Evolutionary conservation across 2,113 vertebrate genomes (phyloP).

Genomic region (Aptenodytes forsteri): DNA sequence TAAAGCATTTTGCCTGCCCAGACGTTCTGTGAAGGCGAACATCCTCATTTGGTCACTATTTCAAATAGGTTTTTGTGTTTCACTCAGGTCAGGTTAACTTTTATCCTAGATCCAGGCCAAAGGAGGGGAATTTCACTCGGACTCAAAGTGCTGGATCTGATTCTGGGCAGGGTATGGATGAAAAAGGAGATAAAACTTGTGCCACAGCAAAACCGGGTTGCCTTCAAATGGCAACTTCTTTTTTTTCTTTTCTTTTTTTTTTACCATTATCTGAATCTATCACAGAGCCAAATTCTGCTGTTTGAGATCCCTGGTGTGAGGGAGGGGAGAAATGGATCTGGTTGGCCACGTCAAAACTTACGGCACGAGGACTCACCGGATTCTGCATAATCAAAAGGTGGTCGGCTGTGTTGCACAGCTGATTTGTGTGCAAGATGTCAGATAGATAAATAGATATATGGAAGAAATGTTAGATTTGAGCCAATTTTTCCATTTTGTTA

Average conservation of each 20-base stretch:
- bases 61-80: background rate
- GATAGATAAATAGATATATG: background rate
- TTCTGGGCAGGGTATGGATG: background rate
- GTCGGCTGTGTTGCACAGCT: background rate
- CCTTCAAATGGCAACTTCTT: background rate
- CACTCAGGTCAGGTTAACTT: background rate
- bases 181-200: background rate
- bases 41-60: background rate
- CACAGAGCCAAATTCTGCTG: background rate
- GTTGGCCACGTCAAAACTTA: background rate
- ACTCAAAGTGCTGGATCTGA: background rate
- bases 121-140: background rate
- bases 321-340: background rate
- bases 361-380: accelerated
- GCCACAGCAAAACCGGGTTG: accelerated
- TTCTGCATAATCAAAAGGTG: background rate
- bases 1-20: background rate
- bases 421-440: background rate
- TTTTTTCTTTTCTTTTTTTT: accelerated
- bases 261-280: background rate
- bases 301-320: background rate
- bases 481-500: background rate
- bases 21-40: background rate
- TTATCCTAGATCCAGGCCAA: background rate
- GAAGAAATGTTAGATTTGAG: background rate